Percentiles rank a stretch among this genome's conserved stretches.
phyloP scores from a whole-genome alignment of 2,888 invertebrate genomes.

The Cremastinae sp. region DNA sequence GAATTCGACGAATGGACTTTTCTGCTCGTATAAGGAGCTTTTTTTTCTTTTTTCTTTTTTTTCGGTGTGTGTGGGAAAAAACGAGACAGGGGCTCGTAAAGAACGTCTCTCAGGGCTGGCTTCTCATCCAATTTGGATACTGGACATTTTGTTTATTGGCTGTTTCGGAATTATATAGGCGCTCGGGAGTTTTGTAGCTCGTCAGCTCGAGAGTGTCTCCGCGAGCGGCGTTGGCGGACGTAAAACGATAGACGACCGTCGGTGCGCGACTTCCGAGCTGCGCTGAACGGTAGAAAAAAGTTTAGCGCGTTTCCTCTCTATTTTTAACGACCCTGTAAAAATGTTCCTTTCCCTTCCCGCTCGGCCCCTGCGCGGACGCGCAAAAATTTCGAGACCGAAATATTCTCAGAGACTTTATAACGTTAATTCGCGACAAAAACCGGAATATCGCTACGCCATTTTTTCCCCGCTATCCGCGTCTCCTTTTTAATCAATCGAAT shows the following conservation, averaged over 20 bases:
- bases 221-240: not conserved
- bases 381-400: not conserved
- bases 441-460: not conserved
- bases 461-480: not conserved
- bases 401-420: not conserved
- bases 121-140: constrained; percentile 17
- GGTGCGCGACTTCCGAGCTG: too few species aligned
- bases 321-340: constrained; percentile 54
- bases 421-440: not conserved
- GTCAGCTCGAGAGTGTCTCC: not conserved
- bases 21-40: too few species aligned
- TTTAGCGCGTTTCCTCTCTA: not conserved
- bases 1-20: too few species aligned
- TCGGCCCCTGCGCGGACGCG: not conserved
- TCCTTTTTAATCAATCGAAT: not conserved
- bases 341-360: constrained; percentile 20
- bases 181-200: constrained; percentile 14
- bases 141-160: constrained; percentile 45
- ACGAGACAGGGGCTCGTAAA: too few species aligned
- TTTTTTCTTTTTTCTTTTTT: too few species aligned
- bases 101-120: not conserved
- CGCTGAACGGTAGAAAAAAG: too few species aligned
- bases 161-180: constrained; percentile 44
- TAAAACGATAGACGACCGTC: constrained; percentile 2
- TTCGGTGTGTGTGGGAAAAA: too few species aligned